Conservation (phyloP, 2,113 vertebrate genomes). For the Chiloscyllium plagiosum region DNA sequence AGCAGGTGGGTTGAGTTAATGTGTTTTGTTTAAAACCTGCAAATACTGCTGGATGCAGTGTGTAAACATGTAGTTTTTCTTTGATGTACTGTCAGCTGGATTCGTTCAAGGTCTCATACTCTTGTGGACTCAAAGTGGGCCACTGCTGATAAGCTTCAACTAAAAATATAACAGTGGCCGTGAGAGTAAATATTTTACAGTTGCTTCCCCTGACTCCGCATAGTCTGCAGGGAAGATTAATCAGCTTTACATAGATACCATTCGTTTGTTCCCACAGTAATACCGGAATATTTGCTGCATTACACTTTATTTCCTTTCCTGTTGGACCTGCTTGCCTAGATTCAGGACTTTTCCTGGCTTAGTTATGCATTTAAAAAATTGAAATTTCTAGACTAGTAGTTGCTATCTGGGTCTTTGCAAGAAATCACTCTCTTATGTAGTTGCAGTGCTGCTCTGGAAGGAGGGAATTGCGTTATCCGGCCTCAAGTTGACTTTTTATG, state of each 20-base stretch:
- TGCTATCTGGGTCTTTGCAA: not conserved
- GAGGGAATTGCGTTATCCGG: not conserved
- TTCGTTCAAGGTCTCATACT: not conserved
- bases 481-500: not conserved
- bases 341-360: not conserved
- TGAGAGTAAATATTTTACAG: not conserved
- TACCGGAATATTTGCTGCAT: not conserved
- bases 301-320: not conserved
- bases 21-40: not conserved
- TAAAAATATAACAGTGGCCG: not conserved
- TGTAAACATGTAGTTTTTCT: not conserved
- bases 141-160: not conserved
- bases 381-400: not conserved
- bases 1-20: conserved; percentile 61
- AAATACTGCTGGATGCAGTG: not conserved
- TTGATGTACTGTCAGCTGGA: not conserved
- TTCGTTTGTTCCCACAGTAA: not conserved
- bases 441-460: not conserved
- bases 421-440: not conserved
- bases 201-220: not conserved
- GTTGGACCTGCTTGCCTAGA: not conserved
- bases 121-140: not conserved
- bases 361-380: not conserved
- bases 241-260: not conserved
- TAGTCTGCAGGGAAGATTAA: not conserved